These are phyloP conservation scores for Agonum fuliginosum DNA, from an alignment of 2,888 invertebrate species.

Conservation along the genomic window DNA sequence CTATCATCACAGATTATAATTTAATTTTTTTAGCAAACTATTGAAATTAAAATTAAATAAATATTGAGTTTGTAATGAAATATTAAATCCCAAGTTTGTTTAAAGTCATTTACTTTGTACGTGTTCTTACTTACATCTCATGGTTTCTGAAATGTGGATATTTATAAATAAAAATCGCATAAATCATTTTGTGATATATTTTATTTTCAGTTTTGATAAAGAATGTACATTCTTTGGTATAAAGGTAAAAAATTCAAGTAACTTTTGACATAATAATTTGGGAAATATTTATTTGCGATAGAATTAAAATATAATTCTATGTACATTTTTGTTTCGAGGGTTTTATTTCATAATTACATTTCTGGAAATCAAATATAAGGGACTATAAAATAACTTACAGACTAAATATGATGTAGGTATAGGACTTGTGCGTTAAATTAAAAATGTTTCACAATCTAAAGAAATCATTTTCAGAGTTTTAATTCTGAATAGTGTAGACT, in stretches of 20 bases:
- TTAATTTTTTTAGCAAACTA: too few species aligned
- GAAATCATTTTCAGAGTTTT: constrained; percentile 4
- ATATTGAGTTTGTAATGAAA: too few species aligned
- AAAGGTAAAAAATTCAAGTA: constrained; percentile 29
- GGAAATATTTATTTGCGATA: constrained; percentile 38
- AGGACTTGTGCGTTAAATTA: constrained; percentile 22
- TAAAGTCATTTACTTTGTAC: too few species aligned
- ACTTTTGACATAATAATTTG: constrained; percentile 7
- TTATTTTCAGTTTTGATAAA: neutral
- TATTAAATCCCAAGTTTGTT: too few species aligned
- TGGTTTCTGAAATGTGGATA: too few species aligned
- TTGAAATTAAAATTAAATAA: too few species aligned
- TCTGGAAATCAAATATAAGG: neutral
- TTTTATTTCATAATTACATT: neutral
- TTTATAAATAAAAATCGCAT: neutral
- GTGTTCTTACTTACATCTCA: too few species aligned
- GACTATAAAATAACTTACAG: constrained; percentile 10
- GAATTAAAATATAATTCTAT: constrained; percentile 26
- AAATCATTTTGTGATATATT: neutral
- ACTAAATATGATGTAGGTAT: constrained; percentile 3
- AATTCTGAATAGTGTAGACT: neutral
- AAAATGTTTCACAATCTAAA: constrained; percentile 6
- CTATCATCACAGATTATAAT: too few species aligned
- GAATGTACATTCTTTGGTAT: constrained; percentile 20
- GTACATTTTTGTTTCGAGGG: neutral